phyloP scores from a whole-genome alignment of 64 coral and sea anemone species.

The Stichodactyla mertensii region DNA sequence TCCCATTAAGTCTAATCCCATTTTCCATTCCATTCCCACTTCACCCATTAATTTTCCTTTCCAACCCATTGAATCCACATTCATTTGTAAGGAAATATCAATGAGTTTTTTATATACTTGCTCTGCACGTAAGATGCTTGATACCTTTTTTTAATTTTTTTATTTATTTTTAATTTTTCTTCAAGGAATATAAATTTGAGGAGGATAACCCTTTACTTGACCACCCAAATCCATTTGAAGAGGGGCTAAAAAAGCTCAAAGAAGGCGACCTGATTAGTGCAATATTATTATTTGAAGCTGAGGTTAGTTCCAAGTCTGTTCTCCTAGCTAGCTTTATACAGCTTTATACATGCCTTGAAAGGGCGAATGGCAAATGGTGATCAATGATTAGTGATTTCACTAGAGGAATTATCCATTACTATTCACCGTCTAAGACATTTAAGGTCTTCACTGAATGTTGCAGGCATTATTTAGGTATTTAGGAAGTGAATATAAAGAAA shows the following conservation, averaged over 20 bases:
- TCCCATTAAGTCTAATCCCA: too few species aligned
- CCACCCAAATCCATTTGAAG: conserved; percentile 91
- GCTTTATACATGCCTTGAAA: too few species aligned
- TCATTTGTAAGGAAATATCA: too few species aligned
- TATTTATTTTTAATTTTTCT: not conserved
- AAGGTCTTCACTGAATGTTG: too few species aligned
- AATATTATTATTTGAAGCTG: conserved; percentile 91
- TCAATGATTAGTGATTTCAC: too few species aligned
- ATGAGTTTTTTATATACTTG: too few species aligned
- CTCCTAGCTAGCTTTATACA: not conserved
- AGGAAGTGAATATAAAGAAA: too few species aligned
- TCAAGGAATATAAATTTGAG: conserved; percentile 89
- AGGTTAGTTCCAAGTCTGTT: conserved; percentile 29
- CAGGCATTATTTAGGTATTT: too few species aligned
- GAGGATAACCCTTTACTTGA: conserved; percentile 93
- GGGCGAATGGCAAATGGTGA: too few species aligned
- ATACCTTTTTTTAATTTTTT: not conserved
- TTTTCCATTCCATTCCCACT: not conserved
- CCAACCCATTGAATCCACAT: not conserved
- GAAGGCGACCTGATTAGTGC: conserved; percentile 93
- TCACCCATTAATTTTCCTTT: too few species aligned
- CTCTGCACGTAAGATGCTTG: not conserved
- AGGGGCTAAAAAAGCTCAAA: conserved; percentile 92
- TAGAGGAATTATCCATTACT: too few species aligned
- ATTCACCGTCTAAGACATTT: too few species aligned